phyloP scores from a whole-genome alignment of 2,888 invertebrate genomes.

The Epistrophe grossulariae region DNA sequence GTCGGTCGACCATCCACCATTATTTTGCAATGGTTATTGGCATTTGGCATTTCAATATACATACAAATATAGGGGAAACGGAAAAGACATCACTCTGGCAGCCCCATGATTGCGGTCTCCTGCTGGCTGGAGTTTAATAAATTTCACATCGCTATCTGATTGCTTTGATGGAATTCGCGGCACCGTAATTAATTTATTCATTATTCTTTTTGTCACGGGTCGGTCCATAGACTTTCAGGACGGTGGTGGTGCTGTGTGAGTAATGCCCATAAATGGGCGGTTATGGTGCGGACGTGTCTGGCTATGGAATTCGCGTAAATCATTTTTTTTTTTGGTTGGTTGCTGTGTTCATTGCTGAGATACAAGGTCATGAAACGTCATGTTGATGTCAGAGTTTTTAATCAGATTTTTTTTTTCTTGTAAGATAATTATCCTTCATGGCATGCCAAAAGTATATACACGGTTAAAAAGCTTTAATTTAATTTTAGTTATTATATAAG shows the following conservation, averaged over 20 bases:
- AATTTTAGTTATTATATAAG: background rate
- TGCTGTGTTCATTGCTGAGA: background rate
- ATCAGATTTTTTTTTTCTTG: conserved; percentile 8
- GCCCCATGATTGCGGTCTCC: conserved; percentile 52
- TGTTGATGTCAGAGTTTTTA: conserved; percentile 27
- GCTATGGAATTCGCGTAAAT: conserved; percentile 63
- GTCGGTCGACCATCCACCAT: conserved; percentile 53
- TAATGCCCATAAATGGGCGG: conserved; percentile 63
- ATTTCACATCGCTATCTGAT: conserved; percentile 72
- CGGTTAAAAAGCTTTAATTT: background rate
- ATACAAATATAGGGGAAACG: background rate
- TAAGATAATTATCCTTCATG: conserved; percentile 15
- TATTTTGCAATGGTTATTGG: conserved; percentile 53
- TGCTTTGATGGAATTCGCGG: conserved; percentile 71
- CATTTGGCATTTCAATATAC: conserved; percentile 28
- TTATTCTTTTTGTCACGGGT: conserved; percentile 66
- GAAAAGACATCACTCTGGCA: conserved; percentile 33
- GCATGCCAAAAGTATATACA: background rate
- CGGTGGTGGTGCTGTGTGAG: conserved; percentile 37
- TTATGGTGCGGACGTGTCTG: conserved; percentile 22
- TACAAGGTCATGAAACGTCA: conserved; percentile 56
- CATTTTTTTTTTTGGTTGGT: conserved; percentile 19
- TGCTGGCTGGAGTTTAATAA: conserved; percentile 67
- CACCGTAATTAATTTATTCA: conserved; percentile 73
- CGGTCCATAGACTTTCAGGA: conserved; percentile 9